These are phyloP conservation scores for Oophaga sylvatica DNA, from an alignment of 2,797 vertebrate genomes.

Conservation along the genomic window DNA sequence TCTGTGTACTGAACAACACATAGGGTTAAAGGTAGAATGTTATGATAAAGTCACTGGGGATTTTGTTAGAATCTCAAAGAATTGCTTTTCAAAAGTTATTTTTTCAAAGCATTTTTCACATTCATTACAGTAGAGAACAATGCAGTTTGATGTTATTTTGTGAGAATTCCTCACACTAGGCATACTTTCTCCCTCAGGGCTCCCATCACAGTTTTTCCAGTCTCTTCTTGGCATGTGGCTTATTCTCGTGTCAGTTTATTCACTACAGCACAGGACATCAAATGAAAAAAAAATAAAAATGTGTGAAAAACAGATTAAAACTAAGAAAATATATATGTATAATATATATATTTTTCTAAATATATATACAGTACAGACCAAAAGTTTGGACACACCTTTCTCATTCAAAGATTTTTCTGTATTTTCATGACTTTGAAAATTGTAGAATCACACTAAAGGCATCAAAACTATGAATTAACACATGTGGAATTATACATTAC, in stretches of 20 bases:
- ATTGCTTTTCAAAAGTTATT: constrained; percentile 3
- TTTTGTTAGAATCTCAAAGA: constrained; percentile 29
- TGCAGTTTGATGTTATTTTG: constrained; percentile 51
- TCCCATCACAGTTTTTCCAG: constrained; percentile 30
- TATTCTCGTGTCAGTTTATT: constrained; percentile 39
- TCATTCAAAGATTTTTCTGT: too few relatives aligned
- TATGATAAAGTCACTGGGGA: constrained; percentile 13
- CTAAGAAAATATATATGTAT: neutral
- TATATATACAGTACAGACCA: neutral
- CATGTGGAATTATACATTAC: too few relatives aligned
- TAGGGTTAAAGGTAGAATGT: neutral
- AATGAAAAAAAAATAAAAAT: constrained; percentile 8
- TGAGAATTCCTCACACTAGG: constrained; percentile 50
- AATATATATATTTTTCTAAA: neutral
- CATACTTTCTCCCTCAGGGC: constrained; percentile 37
- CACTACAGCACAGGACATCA: neutral
- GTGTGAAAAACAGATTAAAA: neutral
- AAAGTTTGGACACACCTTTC: too few relatives aligned
- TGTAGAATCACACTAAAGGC: too few relatives aligned
- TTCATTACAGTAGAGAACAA: constrained; percentile 27
- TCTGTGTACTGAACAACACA: neutral
- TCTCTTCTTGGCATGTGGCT: constrained; percentile 27
- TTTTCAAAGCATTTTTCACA: constrained; percentile 49
- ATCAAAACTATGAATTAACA: too few relatives aligned
- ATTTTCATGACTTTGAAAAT: too few relatives aligned